Conservation (phyloP, 2,113 vertebrate genomes). For the Engraulis encrasicolus region DNA sequence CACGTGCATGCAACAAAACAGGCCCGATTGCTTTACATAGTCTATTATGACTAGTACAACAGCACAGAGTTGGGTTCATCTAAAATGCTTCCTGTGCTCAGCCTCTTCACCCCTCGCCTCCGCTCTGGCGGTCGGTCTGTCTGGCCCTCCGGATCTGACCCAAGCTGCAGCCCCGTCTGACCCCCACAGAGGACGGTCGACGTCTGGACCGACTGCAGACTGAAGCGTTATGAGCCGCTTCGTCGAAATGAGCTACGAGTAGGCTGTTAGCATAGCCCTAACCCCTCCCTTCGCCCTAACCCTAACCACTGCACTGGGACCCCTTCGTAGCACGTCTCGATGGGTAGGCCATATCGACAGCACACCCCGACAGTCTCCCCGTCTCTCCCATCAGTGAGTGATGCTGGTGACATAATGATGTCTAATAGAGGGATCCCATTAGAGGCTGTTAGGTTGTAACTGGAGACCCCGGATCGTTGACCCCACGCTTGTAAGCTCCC, state of each 20-base stretch:
- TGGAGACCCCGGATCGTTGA: conserved; percentile 52
- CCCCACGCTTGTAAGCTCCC: conserved; percentile 37
- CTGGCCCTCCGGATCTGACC: background rate
- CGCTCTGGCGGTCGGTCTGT: too few species aligned
- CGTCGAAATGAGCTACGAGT: too few species aligned
- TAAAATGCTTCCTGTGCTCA: background rate
- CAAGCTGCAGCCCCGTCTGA: background rate
- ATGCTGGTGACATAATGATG: conserved; percentile 49
- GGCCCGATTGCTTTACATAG: background rate
- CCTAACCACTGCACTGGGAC: too few species aligned
- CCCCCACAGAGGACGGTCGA: background rate
- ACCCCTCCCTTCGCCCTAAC: too few species aligned
- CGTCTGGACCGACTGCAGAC: background rate
- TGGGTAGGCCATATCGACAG: too few species aligned
- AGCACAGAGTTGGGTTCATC: background rate
- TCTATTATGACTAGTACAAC: conserved; percentile 6
- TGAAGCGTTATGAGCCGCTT: too few species aligned
- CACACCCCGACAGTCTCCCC: background rate
- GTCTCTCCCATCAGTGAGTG: conserved; percentile 14
- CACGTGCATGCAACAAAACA: background rate
- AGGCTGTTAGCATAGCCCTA: too few species aligned
- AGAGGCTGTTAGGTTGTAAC: conserved; percentile 55
- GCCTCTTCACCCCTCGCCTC: too few species aligned
- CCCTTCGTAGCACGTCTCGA: too few species aligned
- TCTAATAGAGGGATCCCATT: conserved; percentile 49